Conservation (phyloP, 2,888 invertebrate species). For the Idaea dimidiata region DNA sequence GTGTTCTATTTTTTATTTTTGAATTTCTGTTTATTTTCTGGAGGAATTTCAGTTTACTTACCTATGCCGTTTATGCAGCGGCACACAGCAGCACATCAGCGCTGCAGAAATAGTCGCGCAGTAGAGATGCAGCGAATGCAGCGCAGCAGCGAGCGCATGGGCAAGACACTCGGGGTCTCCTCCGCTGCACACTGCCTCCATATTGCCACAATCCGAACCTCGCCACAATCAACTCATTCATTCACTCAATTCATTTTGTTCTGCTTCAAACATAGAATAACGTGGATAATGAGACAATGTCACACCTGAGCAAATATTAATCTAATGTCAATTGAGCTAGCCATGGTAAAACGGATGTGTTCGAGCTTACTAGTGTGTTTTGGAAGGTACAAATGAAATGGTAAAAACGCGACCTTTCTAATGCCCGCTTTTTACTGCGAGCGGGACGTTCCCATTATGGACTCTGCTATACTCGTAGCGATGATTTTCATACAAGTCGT, state of each 20-base stretch:
- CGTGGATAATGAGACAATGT: neutral
- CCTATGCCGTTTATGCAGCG: slow-evolving; percentile 48
- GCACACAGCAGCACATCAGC: slow-evolving; percentile 65
- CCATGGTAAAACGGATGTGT: no score
- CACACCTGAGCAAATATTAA: slow-evolving; percentile 2
- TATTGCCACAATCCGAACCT: slow-evolving; percentile 33
- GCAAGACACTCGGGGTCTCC: slow-evolving; percentile 51
- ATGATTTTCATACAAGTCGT: no score
- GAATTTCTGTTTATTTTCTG: slow-evolving; percentile 2
- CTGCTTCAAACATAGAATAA: neutral
- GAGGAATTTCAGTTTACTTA: slow-evolving; percentile 22
- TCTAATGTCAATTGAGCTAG: no score
- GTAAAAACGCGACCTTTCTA: no score
- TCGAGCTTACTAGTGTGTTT: no score
- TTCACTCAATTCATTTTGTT: slow-evolving; percentile 15
- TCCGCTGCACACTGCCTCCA: slow-evolving; percentile 65
- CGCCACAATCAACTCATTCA: slow-evolving; percentile 20
- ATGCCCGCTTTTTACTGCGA: no score
- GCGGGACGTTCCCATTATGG: no score
- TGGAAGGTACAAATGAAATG: no score
- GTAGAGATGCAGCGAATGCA: slow-evolving; percentile 70
- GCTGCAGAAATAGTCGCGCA: slow-evolving; percentile 66
- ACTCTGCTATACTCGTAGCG: no score
- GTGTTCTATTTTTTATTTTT: slow-evolving; percentile 8
- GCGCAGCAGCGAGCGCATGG: slow-evolving; percentile 59